phyloP scores from a whole-genome alignment of 2,113 vertebrate genomes.

The Oncorhynchus keta region DNA sequence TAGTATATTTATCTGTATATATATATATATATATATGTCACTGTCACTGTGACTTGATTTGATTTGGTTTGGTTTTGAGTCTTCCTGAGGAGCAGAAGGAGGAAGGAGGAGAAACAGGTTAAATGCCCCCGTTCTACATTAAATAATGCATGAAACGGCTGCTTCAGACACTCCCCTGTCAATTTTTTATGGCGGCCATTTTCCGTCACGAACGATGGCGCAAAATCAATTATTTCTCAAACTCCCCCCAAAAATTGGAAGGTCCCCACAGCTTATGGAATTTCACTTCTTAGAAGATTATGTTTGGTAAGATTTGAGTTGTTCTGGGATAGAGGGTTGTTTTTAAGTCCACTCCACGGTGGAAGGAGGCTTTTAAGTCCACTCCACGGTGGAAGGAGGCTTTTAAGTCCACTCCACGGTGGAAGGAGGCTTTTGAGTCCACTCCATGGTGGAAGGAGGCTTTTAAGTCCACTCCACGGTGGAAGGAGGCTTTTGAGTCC shows the following conservation, averaged over 20 bases:
- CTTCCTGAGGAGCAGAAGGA: slow-evolving; percentile 2
- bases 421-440: too few relatives aligned
- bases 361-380: neutral
- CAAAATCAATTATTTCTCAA: slow-evolving; percentile 46
- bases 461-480: too few relatives aligned
- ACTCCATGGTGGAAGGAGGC: too few relatives aligned
- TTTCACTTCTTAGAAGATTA: neutral
- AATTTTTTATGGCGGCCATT: slow-evolving; percentile 51
- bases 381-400: slow-evolving; percentile 39
- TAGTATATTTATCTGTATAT: too few relatives aligned
- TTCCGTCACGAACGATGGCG: neutral
- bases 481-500: too few relatives aligned
- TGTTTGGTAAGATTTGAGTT: neutral
- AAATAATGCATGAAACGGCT: slow-evolving; percentile 56
- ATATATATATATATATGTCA: too few relatives aligned
- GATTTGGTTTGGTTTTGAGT: too few relatives aligned
- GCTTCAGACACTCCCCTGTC: slow-evolving; percentile 17
- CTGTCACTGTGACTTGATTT: neutral
- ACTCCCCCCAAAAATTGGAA: slow-evolving; percentile 14
- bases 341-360: too few relatives aligned
- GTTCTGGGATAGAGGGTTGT: neutral
- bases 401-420: too few relatives aligned
- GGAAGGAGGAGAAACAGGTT: slow-evolving; percentile 24
- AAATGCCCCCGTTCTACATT: slow-evolving; percentile 49
- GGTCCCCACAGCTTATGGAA: neutral